Conservation (phyloP, 2,888 invertebrate species). For the Nasonia oneida region DNA sequence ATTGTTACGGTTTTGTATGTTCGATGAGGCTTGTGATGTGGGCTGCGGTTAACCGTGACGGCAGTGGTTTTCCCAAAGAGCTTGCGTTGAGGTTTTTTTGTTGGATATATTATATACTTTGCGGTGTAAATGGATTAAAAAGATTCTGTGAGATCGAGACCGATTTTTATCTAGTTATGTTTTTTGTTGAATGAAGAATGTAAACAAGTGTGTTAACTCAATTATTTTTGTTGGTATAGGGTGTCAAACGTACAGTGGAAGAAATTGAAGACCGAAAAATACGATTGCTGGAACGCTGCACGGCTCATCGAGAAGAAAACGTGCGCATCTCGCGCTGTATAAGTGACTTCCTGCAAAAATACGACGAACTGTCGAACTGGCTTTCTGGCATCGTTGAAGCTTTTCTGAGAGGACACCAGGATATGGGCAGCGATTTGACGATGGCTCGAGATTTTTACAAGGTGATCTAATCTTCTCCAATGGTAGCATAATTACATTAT, state of each 20-base stretch:
- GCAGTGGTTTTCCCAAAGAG: background rate
- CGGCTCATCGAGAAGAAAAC: conserved; percentile 85
- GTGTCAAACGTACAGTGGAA: conserved; percentile 84
- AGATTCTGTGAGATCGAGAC: background rate
- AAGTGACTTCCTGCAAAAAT: conserved; percentile 85
- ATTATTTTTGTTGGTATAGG: conserved; percentile 73
- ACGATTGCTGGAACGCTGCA: conserved; percentile 83
- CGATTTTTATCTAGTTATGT: too few species aligned
- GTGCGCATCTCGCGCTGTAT: conserved; percentile 85
- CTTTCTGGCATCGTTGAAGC: conserved; percentile 86
- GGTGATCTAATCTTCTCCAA: conserved; percentile 14
- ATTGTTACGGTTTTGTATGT: conserved; percentile 13
- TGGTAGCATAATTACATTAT: background rate
- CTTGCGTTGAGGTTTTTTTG: background rate
- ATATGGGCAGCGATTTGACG: conserved; percentile 86
- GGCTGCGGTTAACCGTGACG: conserved; percentile 7
- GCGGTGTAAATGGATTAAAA: background rate
- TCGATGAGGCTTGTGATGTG: background rate
- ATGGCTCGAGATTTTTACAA: conserved; percentile 86
- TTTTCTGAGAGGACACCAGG: conserved; percentile 86
- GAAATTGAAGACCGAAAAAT: conserved; percentile 88
- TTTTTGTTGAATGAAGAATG: too few species aligned
- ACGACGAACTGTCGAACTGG: conserved; percentile 88
- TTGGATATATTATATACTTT: background rate
- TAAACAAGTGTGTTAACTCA: background rate